A percentile compares a stretch with the other conserved stretches of the same genome.
Conservation (phyloP, 2,113 vertebrate species). For the Onychostruthus taczanowskii region DNA sequence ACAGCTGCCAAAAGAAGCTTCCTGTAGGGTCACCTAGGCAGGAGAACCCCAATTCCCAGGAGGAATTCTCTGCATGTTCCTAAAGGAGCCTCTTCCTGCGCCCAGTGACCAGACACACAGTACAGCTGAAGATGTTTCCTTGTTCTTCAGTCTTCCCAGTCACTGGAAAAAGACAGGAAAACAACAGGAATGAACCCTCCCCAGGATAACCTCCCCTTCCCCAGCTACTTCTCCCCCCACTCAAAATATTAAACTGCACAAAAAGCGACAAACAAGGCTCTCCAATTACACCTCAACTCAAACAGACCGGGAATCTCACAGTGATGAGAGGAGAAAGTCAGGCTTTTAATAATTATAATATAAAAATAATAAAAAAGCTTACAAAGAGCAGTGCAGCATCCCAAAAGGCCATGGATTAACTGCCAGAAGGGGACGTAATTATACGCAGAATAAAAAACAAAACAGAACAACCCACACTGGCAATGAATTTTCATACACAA, state of each 20-base stretch:
- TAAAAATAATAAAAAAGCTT: conserved; percentile 81
- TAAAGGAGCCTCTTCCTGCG: not conserved
- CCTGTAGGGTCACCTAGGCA: not conserved
- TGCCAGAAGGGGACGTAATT: conserved; percentile 73
- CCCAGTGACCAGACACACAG: conserved; percentile 18
- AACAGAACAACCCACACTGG: conserved; percentile 72
- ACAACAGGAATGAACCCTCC: conserved; percentile 44
- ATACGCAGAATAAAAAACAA: conserved; percentile 77
- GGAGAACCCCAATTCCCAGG: not conserved
- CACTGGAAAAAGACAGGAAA: conserved; percentile 34
- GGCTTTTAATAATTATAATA: conserved; percentile 82
- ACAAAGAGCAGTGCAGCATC: conserved; percentile 79
- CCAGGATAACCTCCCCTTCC: conserved; percentile 17
- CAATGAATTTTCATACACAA: conserved; percentile 75
- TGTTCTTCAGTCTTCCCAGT: conserved; percentile 51
- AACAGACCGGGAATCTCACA: conserved; percentile 77
- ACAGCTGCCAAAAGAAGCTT: not conserved
- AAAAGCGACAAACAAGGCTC: conserved; percentile 70
- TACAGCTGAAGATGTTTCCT: conserved; percentile 13
- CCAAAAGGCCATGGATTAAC: conserved; percentile 73
- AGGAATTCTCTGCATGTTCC: not conserved
- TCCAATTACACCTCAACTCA: conserved; percentile 72
- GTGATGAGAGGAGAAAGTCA: conserved; percentile 80
- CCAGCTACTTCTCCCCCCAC: conserved; percentile 40
- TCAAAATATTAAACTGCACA: conserved; percentile 72